Evolutionary conservation across 2,113 vertebrate species (phyloP), one percentile per base, ranked within the genome.

Genomic region (Abramis brama): DNA sequence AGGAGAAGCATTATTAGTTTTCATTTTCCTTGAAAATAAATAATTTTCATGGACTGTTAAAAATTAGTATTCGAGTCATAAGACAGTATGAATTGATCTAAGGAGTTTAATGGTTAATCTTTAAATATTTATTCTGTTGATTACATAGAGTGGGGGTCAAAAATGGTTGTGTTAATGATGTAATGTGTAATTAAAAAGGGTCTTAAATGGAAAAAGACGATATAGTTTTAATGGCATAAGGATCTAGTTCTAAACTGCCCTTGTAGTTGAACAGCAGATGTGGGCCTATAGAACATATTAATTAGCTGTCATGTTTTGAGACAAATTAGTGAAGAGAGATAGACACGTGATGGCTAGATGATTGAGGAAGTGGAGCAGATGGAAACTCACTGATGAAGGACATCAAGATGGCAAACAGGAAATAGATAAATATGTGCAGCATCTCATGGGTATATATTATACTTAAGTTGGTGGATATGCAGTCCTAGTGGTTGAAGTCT

Each of bases 261-360:
- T 55, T 57, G 50, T 57, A 73, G 81, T 73, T 55, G 50, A 83
- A 73, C 25, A 82, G 45, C 80, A 82, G 43, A 36, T 82, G 47
- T 23, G 23, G 68, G 13, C 25, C 43, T 82, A 23, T 70, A 70
- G 19, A 59, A 11, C 66, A 73, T 55, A 71, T 59, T 59, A 43
- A 83, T 83, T 83, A 71, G 21, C 82, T 73, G 66, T 83, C 82
- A 57, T 45, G 15, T 73, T 83, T 83, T 73, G 30, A 83, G 23
- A 73, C 12, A 74, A 59, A 59, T 74, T 57, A 83, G 80, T 33
- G 45, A 82, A 70, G 17, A 82, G 47, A 77, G 17, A 15, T 52
- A 82, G 25, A 68, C 45, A 82, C 11, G 47, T 82, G 45, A 82
- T 70, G 27, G 1, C 17, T 52, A 11, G 3, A 59, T 57, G 66